Evolutionary conservation across 2,797 vertebrate genomes (phyloP).

Genomic region (Chelon auratus): DNA sequence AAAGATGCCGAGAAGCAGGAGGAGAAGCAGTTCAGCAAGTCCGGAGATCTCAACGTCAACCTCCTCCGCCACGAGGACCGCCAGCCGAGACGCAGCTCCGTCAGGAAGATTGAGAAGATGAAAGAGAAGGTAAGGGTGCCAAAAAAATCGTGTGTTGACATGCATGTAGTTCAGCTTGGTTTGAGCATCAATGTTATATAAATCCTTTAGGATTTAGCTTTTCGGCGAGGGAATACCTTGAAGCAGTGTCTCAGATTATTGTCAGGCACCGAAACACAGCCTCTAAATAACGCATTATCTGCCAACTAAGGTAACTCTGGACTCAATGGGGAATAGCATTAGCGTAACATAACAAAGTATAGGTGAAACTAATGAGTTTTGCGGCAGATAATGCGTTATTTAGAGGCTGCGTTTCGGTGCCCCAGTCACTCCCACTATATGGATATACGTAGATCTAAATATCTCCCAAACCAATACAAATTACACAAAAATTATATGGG

Average conservation of each 20-base stretch:
- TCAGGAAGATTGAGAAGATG: slow-evolving; percentile 97
- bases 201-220: slow-evolving; percentile 2
- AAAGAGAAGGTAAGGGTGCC: slow-evolving; percentile 89
- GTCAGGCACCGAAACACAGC: background rate
- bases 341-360: no score
- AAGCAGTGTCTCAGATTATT: background rate
- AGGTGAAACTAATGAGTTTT: no score
- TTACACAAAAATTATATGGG: no score
- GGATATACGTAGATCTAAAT: no score
- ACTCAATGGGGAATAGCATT: no score
- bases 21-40: slow-evolving; percentile 97
- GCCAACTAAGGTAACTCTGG: no score
- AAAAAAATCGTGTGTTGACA: no score
- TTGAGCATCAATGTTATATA: slow-evolving; percentile 2
- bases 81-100: slow-evolving; percentile 90
- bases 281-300: no score
- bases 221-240: slow-evolving; percentile 10
- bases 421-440: no score
- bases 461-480: no score
- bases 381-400: no score
- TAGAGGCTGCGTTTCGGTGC: no score
- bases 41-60: slow-evolving; percentile 94
- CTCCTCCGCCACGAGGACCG: slow-evolving; percentile 94
- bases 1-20: slow-evolving; percentile 99
- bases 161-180: background rate